These are phyloP conservation scores for Corydoras sp. DNA, from an alignment of 2,113 vertebrate genomes.

Conservation along the genomic window DNA sequence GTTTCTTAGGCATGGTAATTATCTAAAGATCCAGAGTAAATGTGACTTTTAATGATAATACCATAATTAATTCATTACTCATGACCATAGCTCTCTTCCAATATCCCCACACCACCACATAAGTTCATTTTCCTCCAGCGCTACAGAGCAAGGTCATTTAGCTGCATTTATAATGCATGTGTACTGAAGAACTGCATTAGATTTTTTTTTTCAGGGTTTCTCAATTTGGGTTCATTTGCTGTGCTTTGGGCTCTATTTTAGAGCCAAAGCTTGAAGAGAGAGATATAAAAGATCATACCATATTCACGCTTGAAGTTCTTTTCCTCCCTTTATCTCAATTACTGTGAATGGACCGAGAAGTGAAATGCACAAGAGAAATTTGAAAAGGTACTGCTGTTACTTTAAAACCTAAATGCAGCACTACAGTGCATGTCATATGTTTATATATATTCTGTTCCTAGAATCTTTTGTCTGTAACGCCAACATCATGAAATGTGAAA, in stretches of 20 bases:
- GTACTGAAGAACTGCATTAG: constrained; percentile 60
- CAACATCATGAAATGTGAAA: constrained; percentile 1
- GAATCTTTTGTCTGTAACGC: too few relatives aligned
- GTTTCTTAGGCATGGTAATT: background rate
- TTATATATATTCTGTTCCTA: too few relatives aligned
- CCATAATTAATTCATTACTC: constrained; percentile 46
- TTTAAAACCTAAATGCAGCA: background rate
- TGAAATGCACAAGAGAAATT: background rate
- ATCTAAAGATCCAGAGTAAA: constrained; percentile 6
- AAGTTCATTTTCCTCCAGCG: constrained; percentile 22
- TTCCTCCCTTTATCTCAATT: constrained; percentile 47
- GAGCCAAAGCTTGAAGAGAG: constrained; percentile 42
- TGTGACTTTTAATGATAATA: constrained; percentile 30
- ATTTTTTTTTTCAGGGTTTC: constrained; percentile 47
- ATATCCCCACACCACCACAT: constrained; percentile 24
- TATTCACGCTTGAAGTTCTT: constrained; percentile 47
- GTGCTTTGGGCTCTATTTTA: constrained; percentile 45
- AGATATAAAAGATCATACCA: constrained; percentile 46
- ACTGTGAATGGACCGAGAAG: constrained; percentile 28
- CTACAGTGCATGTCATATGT: too few relatives aligned
- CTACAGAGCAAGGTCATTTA: constrained; percentile 45
- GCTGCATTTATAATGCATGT: constrained; percentile 62
- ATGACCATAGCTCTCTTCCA: constrained; percentile 15
- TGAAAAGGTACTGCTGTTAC: background rate
- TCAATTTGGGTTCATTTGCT: constrained; percentile 45